These are phyloP conservation scores for Pseudotriccus pelzelni DNA, from an alignment of 2,797 vertebrate genomes.

Conservation along the genomic window DNA sequence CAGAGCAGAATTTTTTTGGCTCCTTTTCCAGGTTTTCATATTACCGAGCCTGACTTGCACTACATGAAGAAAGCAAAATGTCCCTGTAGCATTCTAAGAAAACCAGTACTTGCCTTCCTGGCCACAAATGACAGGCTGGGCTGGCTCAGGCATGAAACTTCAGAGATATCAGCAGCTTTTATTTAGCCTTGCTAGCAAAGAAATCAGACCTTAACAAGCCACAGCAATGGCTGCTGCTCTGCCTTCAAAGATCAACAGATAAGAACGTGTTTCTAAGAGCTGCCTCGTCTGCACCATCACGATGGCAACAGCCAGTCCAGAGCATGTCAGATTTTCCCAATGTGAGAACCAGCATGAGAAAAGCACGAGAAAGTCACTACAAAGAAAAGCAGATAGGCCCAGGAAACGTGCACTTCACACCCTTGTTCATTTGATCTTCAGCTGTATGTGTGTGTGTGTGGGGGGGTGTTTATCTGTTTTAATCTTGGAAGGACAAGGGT, in stretches of 20 bases:
- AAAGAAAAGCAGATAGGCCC: not conserved
- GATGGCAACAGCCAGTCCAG: not conserved
- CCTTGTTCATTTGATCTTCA: not conserved
- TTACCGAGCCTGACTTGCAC: not conserved
- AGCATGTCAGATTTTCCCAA: not conserved
- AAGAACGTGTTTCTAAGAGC: not conserved
- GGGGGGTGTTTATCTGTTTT: not conserved
- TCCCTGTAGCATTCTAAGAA: slow-evolving; percentile 40
- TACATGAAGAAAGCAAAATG: slow-evolving; percentile 20
- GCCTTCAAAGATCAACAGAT: not conserved
- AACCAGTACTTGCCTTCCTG: slow-evolving; percentile 1
- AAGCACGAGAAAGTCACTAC: not conserved
- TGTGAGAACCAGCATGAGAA: not conserved
- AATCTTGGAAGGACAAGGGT: not conserved
- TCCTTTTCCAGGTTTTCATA: not conserved
- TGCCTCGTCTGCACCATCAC: not conserved
- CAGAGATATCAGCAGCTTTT: not conserved
- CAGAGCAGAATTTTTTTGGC: not conserved
- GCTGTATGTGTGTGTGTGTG: not conserved
- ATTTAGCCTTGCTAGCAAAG: not conserved
- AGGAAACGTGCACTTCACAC: not conserved
- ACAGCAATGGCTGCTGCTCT: not conserved
- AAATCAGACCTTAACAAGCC: not conserved
- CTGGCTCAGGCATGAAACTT: not conserved
- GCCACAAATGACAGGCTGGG: not conserved